Evolutionary conservation across 1,140 invertebrate genomes (phyloP).

Genomic region (Drosophila rhopaloa): DNA sequence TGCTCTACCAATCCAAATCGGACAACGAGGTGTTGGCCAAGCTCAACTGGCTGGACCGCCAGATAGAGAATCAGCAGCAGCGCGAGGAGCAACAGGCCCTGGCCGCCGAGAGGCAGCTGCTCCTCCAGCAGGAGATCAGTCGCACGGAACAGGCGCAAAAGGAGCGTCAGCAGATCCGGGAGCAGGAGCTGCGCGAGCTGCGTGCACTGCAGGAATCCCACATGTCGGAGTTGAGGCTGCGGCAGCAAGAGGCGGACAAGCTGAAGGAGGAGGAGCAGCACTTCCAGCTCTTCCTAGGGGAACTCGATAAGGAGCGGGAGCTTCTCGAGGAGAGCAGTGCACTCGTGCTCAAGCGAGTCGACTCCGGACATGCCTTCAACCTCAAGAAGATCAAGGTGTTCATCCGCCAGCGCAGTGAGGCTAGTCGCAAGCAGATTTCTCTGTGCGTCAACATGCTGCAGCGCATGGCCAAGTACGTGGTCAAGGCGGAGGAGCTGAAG

Average conservation of each 20-base stretch:
- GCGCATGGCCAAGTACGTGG: constrained; percentile 57
- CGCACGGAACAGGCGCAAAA: constrained; percentile 70
- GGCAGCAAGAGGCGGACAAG: constrained; percentile 63
- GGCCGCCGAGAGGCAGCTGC: constrained; percentile 72
- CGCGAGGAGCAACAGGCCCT: constrained; percentile 84
- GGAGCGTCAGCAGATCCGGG: constrained; percentile 69
- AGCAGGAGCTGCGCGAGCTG: constrained; percentile 72
- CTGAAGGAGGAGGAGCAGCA: constrained; percentile 69
- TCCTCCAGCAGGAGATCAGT: constrained; percentile 78
- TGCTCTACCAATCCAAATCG: constrained; percentile 78
- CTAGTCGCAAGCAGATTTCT: constrained; percentile 66
- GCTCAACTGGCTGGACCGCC: constrained; percentile 85
- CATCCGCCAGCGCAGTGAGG: constrained; percentile 73
- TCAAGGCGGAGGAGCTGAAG: constrained; percentile 53
- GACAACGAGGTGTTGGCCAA: constrained; percentile 85
- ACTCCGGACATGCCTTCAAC: constrained; percentile 59
- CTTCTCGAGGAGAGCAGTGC: constrained; percentile 67
- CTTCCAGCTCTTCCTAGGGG: constrained; percentile 53
- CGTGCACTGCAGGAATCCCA: constrained; percentile 71
- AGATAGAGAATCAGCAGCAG: constrained; percentile 84
- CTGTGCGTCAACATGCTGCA: constrained; percentile 69
- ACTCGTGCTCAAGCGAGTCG: constrained; percentile 36
- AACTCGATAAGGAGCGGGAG: constrained; percentile 70
- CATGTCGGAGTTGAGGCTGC: constrained; percentile 66
- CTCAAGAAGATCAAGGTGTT: constrained; percentile 77